Conservation (phyloP, 2,888 invertebrate species). For the Agrotis puta region DNA sequence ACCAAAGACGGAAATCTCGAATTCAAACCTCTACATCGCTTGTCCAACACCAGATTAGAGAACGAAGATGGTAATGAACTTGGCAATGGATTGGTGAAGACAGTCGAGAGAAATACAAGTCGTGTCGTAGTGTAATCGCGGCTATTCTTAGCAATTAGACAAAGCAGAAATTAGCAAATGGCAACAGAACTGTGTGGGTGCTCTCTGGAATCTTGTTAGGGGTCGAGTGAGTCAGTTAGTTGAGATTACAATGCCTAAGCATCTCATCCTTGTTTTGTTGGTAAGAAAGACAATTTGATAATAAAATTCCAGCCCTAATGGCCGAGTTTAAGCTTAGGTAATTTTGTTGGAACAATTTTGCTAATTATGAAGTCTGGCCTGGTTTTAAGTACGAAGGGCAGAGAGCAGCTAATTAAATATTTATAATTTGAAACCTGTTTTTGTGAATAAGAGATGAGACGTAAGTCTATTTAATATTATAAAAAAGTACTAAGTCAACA, state of each 20-base stretch:
- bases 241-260: conserved; percentile 56
- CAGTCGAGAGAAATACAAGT: conserved; percentile 21
- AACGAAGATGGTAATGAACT: conserved; percentile 50
- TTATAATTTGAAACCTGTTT: not conserved
- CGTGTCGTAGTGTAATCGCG: conserved; percentile 46
- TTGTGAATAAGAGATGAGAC: not conserved
- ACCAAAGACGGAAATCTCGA: conserved; percentile 51
- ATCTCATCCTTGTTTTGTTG: conserved; percentile 48
- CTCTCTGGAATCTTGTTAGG: conserved; percentile 60
- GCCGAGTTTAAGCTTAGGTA: conserved; percentile 16
- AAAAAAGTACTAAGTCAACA: not conserved
- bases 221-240: conserved; percentile 61
- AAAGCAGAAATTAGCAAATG: conserved; percentile 69
- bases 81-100: conserved; percentile 46
- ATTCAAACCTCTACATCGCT: conserved; percentile 55
- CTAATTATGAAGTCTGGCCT: conserved; percentile 12
- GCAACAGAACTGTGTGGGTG: conserved; percentile 61
- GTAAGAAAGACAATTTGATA: conserved; percentile 38
- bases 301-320: conserved; percentile 25
- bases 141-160: conserved; percentile 69
- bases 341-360: conserved; percentile 38
- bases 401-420: conserved; percentile 15
- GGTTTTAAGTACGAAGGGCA: conserved; percentile 18
- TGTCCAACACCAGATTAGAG: conserved; percentile 33
- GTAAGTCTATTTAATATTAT: not conserved